Evolutionary conservation across 2,888 invertebrate genomes (phyloP), one percentile per base, ranked within the genome.

Genomic region (Furcula furcula): DNA sequence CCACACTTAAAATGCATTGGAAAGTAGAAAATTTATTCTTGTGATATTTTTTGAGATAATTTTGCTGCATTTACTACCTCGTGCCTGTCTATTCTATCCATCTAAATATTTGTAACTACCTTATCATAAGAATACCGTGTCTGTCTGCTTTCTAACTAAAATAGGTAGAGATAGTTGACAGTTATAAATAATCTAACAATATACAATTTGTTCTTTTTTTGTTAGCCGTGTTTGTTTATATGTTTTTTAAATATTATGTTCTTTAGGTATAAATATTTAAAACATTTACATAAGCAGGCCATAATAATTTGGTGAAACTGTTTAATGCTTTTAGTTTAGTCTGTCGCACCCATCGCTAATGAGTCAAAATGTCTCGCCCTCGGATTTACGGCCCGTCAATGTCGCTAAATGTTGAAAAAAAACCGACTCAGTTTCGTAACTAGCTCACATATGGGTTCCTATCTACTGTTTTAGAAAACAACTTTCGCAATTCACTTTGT

Each of bases 1-100:
- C 74, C 77, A 80, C 83, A 75, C 52, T 79, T 76, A 73, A 86
- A 86, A 86, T 83, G 81, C 84, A 85, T 87, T 87, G 76, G 87
- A 88, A 87, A 87, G 86, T 86, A 71, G 80, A 79, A 84, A 85
- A 75, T 66, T 66, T 72, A 65, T 70, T 72, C 71, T 61, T 66
- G 57, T 69, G 66, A 70, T 76, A 75, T 71, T 75, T 68, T 7
- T 65, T 60, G 48, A 54, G 46, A 56, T 48, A 48, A 54, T 44
- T 48, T 57, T 48, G 46, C 43, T 27, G 42, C 41, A 46, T 51
- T 51, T 42, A 34, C 31, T 31, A 29, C 29, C 29, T 16, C 21
- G 19, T n/a, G 15, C 9, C 15, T 10, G 15, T 6, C 6, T 23
- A 5, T 18, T 19, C n/a, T 7, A 7, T 3, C n/a, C 7, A 12